Percentiles rank a stretch among this genome's conserved stretches.
These are phyloP conservation scores for Sander lucioperca DNA, from an alignment of 2,113 vertebrate species.

Conservation along the genomic window DNA sequence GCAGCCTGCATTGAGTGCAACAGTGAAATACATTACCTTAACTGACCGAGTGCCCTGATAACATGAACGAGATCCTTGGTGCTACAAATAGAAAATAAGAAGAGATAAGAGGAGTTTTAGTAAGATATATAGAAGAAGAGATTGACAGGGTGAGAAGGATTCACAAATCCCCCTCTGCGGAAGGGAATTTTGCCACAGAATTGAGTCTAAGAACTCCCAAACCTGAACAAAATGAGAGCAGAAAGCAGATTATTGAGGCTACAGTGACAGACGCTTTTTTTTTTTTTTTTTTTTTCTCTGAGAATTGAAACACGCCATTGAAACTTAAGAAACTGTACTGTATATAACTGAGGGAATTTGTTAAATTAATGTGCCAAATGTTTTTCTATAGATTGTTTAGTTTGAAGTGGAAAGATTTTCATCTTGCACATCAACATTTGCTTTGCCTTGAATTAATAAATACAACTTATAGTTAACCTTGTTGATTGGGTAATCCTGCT, in stretches of 20 bases:
- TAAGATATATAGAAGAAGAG: conserved; percentile 15
- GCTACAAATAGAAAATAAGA: conserved; percentile 3
- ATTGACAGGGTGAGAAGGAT: conserved; percentile 46
- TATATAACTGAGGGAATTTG: not conserved
- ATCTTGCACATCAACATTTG: not conserved
- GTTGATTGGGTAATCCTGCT: not conserved
- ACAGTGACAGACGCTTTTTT: conserved; percentile 25
- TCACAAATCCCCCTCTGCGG: conserved; percentile 7
- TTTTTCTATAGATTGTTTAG: not conserved
- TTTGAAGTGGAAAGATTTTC: conserved; percentile 1
- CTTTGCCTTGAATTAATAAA: not conserved
- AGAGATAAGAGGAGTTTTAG: not conserved
- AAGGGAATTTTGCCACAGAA: conserved; percentile 40
- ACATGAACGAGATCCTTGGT: not conserved
- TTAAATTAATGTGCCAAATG: not conserved
- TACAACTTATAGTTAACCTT: not conserved
- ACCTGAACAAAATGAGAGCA: conserved; percentile 41
- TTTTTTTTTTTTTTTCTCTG: not conserved
- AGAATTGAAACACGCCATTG: not conserved
- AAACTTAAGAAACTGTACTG: not conserved
- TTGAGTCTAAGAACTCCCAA: conserved; percentile 39
- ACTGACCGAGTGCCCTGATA: not conserved
- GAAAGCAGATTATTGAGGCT: conserved; percentile 31
- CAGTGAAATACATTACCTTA: not conserved
- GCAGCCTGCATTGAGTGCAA: not conserved